phyloP scores from a whole-genome alignment of 2,888 invertebrate genomes.

The Escarpia spicata region DNA sequence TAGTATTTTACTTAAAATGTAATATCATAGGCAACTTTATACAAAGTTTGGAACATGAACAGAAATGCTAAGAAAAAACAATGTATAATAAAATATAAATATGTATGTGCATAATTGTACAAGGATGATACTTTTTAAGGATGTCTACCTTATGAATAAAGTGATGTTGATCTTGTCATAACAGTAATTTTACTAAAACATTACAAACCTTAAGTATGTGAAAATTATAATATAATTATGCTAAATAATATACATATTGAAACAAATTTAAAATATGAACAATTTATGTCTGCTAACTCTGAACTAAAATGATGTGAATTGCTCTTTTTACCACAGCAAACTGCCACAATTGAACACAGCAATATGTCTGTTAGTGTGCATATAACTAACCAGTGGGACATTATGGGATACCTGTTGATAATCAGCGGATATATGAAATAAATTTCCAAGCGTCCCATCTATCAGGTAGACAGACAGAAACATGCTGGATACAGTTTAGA shows the following conservation, averaged over 20 bases:
- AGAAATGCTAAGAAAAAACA: background rate
- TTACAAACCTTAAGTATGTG: background rate
- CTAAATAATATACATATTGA: background rate
- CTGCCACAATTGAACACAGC: background rate
- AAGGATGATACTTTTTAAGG: background rate
- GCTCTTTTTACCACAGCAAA: background rate
- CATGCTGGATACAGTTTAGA: background rate
- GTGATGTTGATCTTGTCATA: background rate
- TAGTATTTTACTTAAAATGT: background rate
- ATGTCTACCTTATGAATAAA: background rate
- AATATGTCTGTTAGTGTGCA: background rate
- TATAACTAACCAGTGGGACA: background rate
- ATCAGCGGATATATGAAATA: background rate
- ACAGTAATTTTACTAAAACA: background rate
- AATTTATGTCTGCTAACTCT: background rate
- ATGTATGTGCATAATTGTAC: background rate
- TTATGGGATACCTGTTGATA: background rate
- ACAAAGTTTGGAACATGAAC: background rate
- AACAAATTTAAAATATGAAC: background rate
- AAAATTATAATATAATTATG: background rate
- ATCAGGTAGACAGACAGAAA: background rate
- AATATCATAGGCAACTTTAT: background rate
- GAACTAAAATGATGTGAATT: background rate
- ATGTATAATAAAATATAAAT: too few relatives aligned
- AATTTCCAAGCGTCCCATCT: conserved; percentile 7